Evolutionary conservation across 2,888 invertebrate species (phyloP), one percentile per base, ranked within the genome.

Genomic region (Phalera bucephala): DNA sequence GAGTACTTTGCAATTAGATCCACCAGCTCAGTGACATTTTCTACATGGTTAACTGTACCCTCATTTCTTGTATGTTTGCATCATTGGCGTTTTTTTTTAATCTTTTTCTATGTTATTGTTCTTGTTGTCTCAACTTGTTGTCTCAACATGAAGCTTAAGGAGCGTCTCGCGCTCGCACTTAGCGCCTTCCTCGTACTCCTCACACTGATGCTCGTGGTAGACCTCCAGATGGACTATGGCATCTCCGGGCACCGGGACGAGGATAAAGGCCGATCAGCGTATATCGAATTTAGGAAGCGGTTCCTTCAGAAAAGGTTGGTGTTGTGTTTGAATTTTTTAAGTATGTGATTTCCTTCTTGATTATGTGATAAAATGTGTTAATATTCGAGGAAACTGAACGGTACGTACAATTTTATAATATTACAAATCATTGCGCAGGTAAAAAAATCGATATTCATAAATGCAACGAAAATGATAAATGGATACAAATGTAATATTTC

Each of bases 161-260:
- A 96, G 87, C 94, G 95, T 58, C 84, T 96, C 42, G 92, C 95
- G 78, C 91, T 96, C 54, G 94, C 94, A 32, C 80, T 94, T 47
- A 94, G 95, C 83, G 93, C 93, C 29, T 93, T 94, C 64, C 92
- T 94, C 54, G 94, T 96, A 37, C 86, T 96, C 52, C 94, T 96
- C 81, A 96, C 96, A 0, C 89, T 96, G 29, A 86, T 96, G 66
- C 88, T 96, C 40, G 93, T 96, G 50, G 92, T 96, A 62, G 96
- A 96, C 79, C 91, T 96, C 3, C 95, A 96, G 75, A 94, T 96
- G 94, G 95, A 96, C 86, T 92, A 95, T 63, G 96, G 96, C 34
- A 93, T 95, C 72, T 93, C 94, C 34, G 95, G 94, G 20, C 94
- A 94, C 67, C 80, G 94, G 46, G 91, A 93, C 34, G 91, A 94